Evolutionary conservation across 1,140 invertebrate genomes (phyloP).

Genomic region (Chironomus striatipennis): DNA sequence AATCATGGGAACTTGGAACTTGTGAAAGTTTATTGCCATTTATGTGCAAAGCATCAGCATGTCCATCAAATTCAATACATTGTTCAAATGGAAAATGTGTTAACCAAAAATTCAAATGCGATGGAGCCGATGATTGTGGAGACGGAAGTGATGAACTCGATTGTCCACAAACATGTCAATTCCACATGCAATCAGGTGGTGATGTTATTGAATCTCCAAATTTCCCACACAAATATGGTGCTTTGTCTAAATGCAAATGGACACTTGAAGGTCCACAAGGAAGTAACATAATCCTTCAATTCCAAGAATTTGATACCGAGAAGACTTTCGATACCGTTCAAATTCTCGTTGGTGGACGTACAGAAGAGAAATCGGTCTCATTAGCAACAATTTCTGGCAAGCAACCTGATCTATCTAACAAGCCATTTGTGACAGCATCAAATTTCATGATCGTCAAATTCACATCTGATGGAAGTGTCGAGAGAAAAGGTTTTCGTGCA

Average conservation of each 20-base stretch:
- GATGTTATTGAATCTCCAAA: conserved; percentile 91
- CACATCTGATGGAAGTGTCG: conserved; percentile 85
- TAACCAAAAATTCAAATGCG: conserved; percentile 80
- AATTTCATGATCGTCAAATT: conserved; percentile 99
- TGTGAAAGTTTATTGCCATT: conserved; percentile 91
- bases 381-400: conserved; percentile 86
- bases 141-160: conserved; percentile 87
- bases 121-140: conserved; percentile 88
- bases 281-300: conserved; percentile 85
- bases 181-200: conserved; percentile 86
- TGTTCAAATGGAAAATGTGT: conserved; percentile 89
- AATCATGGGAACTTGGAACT: conserved; percentile 87
- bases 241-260: conserved; percentile 92
- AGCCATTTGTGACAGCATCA: conserved; percentile 84
- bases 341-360: conserved; percentile 87
- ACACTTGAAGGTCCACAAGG: conserved; percentile 93
- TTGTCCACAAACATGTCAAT: conserved; percentile 79
- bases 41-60: conserved; percentile 86
- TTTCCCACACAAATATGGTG: conserved; percentile 85
- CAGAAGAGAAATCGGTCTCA: conserved; percentile 87
- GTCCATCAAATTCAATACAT: conserved; percentile 81
- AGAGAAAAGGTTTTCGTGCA: conserved; percentile 87
- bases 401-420: conserved; percentile 62
- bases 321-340: conserved; percentile 93
- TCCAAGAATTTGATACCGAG: conserved; percentile 96